A percentile compares a stretch with the other conserved stretches of the same genome.
Conservation (phyloP, 2,888 invertebrate species). For the Trimorus sp. region DNA sequence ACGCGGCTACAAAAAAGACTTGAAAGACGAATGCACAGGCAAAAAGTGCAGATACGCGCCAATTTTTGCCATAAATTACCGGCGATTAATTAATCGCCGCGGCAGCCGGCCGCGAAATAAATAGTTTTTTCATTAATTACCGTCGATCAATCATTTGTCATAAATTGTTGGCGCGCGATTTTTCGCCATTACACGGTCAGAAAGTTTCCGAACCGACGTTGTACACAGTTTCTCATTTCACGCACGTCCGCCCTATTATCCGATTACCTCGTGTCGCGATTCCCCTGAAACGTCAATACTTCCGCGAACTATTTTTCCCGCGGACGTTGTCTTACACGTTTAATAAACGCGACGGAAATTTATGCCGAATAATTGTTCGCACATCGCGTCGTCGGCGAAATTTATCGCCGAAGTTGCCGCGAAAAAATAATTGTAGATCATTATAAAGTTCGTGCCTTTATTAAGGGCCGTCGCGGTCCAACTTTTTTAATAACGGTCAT, state of each 20-base stretch:
- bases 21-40: too few species aligned
- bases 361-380: constrained; percentile 41
- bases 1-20: too few species aligned
- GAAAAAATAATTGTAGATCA: constrained; percentile 53
- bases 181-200: too few species aligned
- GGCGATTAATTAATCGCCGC: too few species aligned
- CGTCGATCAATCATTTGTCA: too few species aligned
- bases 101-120: too few species aligned
- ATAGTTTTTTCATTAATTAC: too few species aligned
- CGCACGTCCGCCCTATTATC: constrained; percentile 44
- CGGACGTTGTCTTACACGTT: constrained; percentile 8
- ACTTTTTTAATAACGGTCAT: constrained; percentile 56
- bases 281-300: constrained; percentile 38
- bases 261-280: constrained; percentile 36
- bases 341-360: constrained; percentile 39
- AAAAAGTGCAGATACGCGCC: too few species aligned
- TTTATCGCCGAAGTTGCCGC: constrained; percentile 47
- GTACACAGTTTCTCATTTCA: constrained; percentile 49
- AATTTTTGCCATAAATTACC: too few species aligned
- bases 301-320: constrained; percentile 21
- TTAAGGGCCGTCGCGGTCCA: constrained; percentile 27
- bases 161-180: too few species aligned
- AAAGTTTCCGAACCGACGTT: constrained; percentile 5
- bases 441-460: constrained; percentile 47
- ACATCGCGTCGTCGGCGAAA: constrained; percentile 21